These are phyloP conservation scores for Vidua macroura DNA, from an alignment of 2,113 vertebrate genomes.

Conservation along the genomic window DNA sequence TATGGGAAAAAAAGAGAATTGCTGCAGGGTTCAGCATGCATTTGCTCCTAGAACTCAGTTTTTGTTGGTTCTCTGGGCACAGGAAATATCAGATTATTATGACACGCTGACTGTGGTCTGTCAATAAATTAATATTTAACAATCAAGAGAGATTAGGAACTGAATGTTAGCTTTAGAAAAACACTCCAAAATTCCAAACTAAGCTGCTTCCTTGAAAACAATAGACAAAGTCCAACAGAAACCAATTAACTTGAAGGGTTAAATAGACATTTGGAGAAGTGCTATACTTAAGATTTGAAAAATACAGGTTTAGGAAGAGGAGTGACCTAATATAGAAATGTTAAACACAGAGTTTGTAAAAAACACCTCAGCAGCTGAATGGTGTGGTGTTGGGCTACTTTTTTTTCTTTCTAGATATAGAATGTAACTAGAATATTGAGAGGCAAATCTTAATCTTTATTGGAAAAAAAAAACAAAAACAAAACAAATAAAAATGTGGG, in stretches of 20 bases:
- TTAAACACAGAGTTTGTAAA: not conserved
- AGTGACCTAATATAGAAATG: conserved; percentile 33
- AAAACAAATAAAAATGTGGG: not conserved
- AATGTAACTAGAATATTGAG: not conserved
- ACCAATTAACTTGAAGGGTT: conserved; percentile 48
- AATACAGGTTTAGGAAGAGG: conserved; percentile 17
- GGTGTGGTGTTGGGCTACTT: not conserved
- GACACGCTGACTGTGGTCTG: conserved; percentile 5
- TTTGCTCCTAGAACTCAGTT: not conserved
- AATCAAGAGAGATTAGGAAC: conserved; percentile 27
- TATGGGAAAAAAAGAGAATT: not conserved
- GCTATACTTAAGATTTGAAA: conserved; percentile 38
- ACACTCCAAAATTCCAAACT: conserved; percentile 32
- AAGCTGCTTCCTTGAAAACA: conserved; percentile 8
- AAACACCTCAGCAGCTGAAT: not conserved
- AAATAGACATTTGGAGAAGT: conserved; percentile 38
- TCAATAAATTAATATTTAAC: conserved; percentile 65
- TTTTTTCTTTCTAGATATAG: not conserved
- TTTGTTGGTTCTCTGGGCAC: not conserved
- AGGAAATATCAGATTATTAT: conserved; percentile 40
- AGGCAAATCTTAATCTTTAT: not conserved
- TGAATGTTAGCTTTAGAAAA: conserved; percentile 53
- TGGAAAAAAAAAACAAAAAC: not conserved
- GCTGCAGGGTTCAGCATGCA: not conserved
- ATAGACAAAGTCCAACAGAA: conserved; percentile 31